Evolutionary conservation across 2,113 vertebrate species (phyloP), one percentile per base, ranked within the genome.

Genomic region (Ellobius talpinus): DNA sequence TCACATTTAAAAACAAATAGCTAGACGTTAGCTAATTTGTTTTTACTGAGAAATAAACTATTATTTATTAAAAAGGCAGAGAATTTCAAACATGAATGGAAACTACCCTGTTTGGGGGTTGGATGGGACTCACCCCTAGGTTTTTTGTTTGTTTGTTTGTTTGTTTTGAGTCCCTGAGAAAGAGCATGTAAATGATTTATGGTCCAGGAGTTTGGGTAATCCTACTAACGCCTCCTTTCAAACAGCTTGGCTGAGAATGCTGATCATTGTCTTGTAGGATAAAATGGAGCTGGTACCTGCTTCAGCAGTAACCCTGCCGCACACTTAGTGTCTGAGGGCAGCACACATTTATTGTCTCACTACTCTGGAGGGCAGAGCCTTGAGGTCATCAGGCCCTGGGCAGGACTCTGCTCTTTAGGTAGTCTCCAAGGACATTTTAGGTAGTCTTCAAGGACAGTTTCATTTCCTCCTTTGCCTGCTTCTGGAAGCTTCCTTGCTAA

Each of bases 181-280:
- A 82, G 17, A 92, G 63, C 84, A 7, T 74, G 36, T 85, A 81
- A 78, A 33, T 91, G 39, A 58, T 58, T 97, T 93, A 85, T 61
- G 12, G 26, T 17, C 24, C 26, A 26, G 26, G 58, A 50, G 3
- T 24, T 0, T 74, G 77, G 9, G 26, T 77, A 24, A 42, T 91
- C 94, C 94, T 58, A 87, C 68, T 87, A 89, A 58, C 39, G 6
- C 11, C 26, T n/a, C 81, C 76, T 89, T 73, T 78, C 12, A 76
- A 45, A 74, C 74, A 77, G 55, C 26, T 26, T 95, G 8, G 6
- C 61, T 29, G 0, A 50, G 65, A 79, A 13, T 77, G 14, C 77
- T 95, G 26, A 79, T 94, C 87, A 79, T 97, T 89, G 90, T 70
- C 91, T 82, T 58, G 0, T 97, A 87, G 94, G 96, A 50, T 84